Percentiles rank a stretch among this genome's conserved stretches.
Evolutionary conservation across 2,113 vertebrate genomes (phyloP).

Genomic region (crab-eating macaque (Macaca fascicularis)): T2T-MFA8v1.1 NC_088395.1:36049501-36050000

Average conservation of each 20-base stretch:
- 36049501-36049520: too few species aligned
- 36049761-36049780: conserved; percentile 6
- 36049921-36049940: not conserved
- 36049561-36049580: too few species aligned
- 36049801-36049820: not conserved
- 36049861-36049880: not conserved
- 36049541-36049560: too few species aligned
- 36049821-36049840: not conserved
- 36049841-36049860: not conserved
- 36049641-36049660: too few species aligned
- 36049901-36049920: not conserved
- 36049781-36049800: not conserved
- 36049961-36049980: not conserved
- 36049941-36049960: conserved; percentile 11
- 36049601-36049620: too few species aligned
- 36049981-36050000: not conserved
- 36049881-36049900: not conserved
- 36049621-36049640: too few species aligned
- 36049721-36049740: not conserved
- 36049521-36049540: too few species aligned
- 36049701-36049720: too few species aligned
- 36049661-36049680: too few species aligned
- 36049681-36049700: too few species aligned
- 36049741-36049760: not conserved
- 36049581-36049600: too few species aligned